Base-by-base conservation (phyloP, 1,140 invertebrate genomes). In the Papilio machaon region DNA sequence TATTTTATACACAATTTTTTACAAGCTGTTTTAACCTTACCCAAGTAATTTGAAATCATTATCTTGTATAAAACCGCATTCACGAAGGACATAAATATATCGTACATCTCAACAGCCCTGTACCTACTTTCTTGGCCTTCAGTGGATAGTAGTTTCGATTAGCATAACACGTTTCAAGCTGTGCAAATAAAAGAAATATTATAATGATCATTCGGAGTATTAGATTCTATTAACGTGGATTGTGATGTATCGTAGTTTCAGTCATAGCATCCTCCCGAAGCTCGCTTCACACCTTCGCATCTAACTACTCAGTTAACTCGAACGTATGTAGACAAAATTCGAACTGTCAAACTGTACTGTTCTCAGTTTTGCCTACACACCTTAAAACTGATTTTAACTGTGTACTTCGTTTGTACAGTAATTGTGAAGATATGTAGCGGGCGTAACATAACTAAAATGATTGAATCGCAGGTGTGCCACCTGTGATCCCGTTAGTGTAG, bases 81-180 rank as follows among this genome's bases (percentile, higher is more conserved):
- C 10, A 0, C 19, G 9, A 60, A 23, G 19, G n/a, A 60, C 8
- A 60, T 19, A 60, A 23, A 60, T n/a, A 23, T 8, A 60, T 60
- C n/a, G 58, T 23, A 60, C 19, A 23, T 23, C 19, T 60, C 19
- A 60, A 60, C 58, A 23, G 58, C 7, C 58, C 58, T 11, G 19
- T n/a, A n/a, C n/a, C n/a, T 23, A 60, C 19, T 60, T 60, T 60
- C 58, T 60, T 13, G 19, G 10, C 0, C 52, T 17, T 17, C 5
- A 17, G 52, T 54, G 52, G 17, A 54, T 17, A 4, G 52, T 54
- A 67, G 9, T 67, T 67, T 30, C 11, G 23, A 67, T 67, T 67
- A 67, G 19, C 23, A 67, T 67, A 67, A 67, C 23, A 67, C 5
- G 10, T 67, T 11, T 67, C 60, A 67, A 67, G 60, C 60, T 67